These are phyloP conservation scores for Aepyceros melampus DNA, from an alignment of 2,113 vertebrate species.

Conservation along the genomic window DNA sequence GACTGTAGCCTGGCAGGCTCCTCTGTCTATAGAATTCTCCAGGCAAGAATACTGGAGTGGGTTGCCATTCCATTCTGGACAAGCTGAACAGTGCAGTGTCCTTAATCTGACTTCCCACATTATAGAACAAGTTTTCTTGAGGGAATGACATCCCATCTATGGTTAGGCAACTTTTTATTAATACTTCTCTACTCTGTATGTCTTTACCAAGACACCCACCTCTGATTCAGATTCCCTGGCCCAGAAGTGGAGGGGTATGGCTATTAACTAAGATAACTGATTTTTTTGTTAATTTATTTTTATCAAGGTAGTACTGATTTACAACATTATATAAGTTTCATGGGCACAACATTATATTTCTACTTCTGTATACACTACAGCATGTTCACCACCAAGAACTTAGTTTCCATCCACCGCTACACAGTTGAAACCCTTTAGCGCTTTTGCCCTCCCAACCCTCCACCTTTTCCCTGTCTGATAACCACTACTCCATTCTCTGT, in stretches of 20 bases:
- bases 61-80: not conserved
- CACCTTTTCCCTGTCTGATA: not conserved
- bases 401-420: not conserved
- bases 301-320: not conserved
- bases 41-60: not conserved
- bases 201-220: not conserved
- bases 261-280: not conserved
- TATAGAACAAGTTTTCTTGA: not conserved
- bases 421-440: not conserved
- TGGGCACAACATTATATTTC: not conserved
- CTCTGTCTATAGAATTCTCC: not conserved
- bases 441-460: not conserved
- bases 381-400: not conserved
- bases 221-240: not conserved
- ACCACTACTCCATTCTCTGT: not conserved
- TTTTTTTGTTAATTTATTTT: not conserved
- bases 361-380: not conserved
- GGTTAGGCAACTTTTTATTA: not conserved
- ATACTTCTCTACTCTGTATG: not conserved
- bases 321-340: not conserved
- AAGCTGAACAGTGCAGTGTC: not conserved
- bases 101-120: not conserved
- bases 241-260: not conserved
- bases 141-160: not conserved
- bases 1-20: accelerated